Conservation (phyloP, 2,113 vertebrate genomes). For the Malurus elegans region DNA sequence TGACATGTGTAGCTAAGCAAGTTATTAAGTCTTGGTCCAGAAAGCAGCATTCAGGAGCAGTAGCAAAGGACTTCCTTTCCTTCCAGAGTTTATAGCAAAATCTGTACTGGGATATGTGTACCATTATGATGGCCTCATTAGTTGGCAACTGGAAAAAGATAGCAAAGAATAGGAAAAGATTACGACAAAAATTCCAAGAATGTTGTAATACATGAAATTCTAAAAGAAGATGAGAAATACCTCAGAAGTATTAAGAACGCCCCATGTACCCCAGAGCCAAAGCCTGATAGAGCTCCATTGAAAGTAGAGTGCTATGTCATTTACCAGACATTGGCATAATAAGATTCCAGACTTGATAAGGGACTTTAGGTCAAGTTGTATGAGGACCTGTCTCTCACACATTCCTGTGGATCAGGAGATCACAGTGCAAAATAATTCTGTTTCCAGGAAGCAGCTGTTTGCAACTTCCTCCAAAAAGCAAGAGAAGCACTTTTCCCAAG, state of each 20-base stretch:
- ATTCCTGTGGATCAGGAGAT: neutral
- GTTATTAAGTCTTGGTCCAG: neutral
- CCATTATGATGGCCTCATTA: neutral
- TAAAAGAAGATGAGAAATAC: neutral
- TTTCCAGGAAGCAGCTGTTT: neutral
- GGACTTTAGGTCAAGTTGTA: neutral
- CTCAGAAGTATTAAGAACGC: neutral
- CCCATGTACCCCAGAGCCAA: neutral
- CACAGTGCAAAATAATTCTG: neutral
- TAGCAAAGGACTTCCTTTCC: neutral
- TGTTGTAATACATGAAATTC: neutral
- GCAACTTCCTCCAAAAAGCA: neutral
- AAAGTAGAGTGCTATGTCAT: neutral
- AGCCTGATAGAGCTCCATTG: neutral
- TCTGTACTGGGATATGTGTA: neutral
- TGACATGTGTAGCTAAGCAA: neutral
- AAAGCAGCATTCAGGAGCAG: neutral
- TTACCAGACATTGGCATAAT: neutral
- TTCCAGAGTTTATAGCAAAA: neutral
- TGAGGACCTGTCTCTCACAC: neutral
- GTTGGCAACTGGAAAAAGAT: neutral
- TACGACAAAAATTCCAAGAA: neutral
- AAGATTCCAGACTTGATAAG: neutral
- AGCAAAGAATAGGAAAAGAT: neutral
- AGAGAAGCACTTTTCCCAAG: neutral